phyloP scores from a whole-genome alignment of 1,140 invertebrate species.

The Archivesica marissinica region DNA sequence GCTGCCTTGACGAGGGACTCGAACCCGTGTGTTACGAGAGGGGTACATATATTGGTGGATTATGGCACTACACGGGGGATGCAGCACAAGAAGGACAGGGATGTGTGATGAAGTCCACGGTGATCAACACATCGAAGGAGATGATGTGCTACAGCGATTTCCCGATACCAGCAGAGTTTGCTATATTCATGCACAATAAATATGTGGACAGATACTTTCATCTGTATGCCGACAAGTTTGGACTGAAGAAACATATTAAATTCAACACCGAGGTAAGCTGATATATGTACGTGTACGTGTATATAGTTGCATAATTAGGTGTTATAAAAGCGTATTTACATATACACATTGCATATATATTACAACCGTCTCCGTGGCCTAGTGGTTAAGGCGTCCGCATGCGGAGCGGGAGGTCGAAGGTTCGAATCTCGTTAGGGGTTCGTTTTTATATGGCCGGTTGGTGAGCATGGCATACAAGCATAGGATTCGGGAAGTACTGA shows the following conservation, averaged over 20 bases:
- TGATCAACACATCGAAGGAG: constrained; percentile 86
- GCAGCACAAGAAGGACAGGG: constrained; percentile 68
- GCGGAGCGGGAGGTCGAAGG: no score
- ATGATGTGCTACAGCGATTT: constrained; percentile 86
- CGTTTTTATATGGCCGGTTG: not conserved
- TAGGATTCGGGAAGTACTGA: no score
- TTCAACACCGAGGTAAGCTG: constrained; percentile 67
- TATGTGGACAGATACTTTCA: constrained; percentile 83
- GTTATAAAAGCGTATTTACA: no score
- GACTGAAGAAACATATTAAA: constrained; percentile 75
- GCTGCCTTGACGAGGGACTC: constrained; percentile 82
- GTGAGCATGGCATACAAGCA: no score
- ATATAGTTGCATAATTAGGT: no score
- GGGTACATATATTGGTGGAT: constrained; percentile 75
- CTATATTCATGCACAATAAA: constrained; percentile 85
- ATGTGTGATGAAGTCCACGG: constrained; percentile 74
- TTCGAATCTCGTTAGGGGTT: no score
- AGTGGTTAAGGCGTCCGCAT: no score
- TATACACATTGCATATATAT: no score
- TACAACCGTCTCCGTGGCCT: no score
- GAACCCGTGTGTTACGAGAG: constrained; percentile 83
- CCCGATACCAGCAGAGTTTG: constrained; percentile 83
- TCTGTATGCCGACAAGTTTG: constrained; percentile 84
- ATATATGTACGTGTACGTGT: no score
- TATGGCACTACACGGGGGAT: constrained; percentile 78